Evolutionary conservation across 30 jellyfish, hydroid and myxozoan species (phyloP).

Genomic region (Cassiopea xamachana): DNA sequence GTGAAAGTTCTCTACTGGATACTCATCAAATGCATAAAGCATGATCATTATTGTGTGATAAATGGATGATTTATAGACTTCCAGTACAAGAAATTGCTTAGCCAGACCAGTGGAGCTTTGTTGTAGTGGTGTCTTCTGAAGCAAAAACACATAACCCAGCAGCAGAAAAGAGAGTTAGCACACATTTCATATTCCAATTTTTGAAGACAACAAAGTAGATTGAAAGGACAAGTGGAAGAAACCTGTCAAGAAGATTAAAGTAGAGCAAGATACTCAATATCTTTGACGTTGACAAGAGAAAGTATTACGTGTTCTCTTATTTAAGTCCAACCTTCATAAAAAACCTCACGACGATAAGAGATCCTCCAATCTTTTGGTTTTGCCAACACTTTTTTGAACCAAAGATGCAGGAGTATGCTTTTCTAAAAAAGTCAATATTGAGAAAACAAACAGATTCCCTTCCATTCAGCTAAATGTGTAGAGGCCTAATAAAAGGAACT

Average conservation of each 20-base stretch:
- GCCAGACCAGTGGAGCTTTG: conserved; percentile 55
- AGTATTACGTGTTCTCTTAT: conserved; percentile 7
- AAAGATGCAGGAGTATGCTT: conserved; percentile 19
- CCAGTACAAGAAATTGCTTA: conserved; percentile 49
- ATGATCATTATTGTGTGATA: conserved; percentile 16
- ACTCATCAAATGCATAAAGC: conserved; percentile 42
- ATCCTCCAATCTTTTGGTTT: conserved; percentile 45
- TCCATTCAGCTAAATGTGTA: conserved; percentile 25
- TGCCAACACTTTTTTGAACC: conserved; percentile 3
- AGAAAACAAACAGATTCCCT: conserved; percentile 28
- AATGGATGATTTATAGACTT: conserved; percentile 19
- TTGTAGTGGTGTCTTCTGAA: conserved; percentile 42
- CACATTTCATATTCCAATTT: background rate
- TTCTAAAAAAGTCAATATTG: conserved; percentile 4
- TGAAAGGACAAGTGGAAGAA: conserved; percentile 39
- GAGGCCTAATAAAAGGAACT: conserved; percentile 35
- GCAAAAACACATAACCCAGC: conserved; percentile 46
- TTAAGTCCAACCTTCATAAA: conserved; percentile 13
- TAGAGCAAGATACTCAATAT: conserved; percentile 18
- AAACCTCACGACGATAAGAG: background rate
- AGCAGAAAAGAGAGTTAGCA: conserved; percentile 22
- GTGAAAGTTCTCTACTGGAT: conserved; percentile 36
- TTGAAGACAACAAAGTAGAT: conserved; percentile 12
- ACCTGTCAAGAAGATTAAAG: conserved; percentile 38
- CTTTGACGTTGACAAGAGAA: conserved; percentile 2